Percentiles rank a stretch among this genome's conserved stretches.
phyloP scores from a whole-genome alignment of 2,888 invertebrate species.

The Dolichopus griseipennis region DNA sequence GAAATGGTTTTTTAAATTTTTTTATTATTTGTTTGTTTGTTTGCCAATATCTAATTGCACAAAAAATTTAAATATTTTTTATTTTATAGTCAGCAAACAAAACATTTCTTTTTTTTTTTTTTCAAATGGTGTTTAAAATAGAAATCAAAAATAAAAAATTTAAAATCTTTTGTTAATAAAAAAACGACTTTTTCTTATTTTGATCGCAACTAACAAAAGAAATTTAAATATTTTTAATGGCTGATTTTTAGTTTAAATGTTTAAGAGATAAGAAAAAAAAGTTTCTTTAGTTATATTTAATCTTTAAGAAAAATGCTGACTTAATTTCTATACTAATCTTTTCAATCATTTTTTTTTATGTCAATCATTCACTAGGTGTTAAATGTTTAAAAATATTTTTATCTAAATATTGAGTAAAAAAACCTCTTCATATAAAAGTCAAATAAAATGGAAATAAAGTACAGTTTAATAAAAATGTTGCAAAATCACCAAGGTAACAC shows the following conservation, averaged over 20 bases:
- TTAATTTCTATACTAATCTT: neutral
- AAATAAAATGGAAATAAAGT: neutral
- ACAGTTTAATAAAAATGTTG: too few relatives aligned
- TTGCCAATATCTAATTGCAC: neutral
- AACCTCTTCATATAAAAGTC: neutral
- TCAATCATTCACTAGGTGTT: neutral
- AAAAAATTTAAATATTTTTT: neutral
- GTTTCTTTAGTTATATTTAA: neutral
- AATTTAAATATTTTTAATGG: neutral
- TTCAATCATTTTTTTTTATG: neutral
- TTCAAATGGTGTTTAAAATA: neutral
- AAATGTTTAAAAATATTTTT: neutral
- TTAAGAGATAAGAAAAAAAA: too few relatives aligned
- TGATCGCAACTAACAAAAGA: neutral
- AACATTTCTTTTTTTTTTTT: too few relatives aligned
- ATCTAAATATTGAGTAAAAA: neutral
- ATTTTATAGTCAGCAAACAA: neutral
- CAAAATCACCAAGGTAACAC: too few relatives aligned
- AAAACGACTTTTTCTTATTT: neutral
- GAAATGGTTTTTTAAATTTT: neutral
- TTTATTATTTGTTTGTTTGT: neutral
- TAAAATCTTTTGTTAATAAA: neutral
- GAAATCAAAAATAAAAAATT: neutral
- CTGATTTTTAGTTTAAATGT: neutral
- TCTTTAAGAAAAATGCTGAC: neutral